Base-by-base conservation (phyloP, 2,797 vertebrate genomes). In the Sphenodon punctatus region DNA sequence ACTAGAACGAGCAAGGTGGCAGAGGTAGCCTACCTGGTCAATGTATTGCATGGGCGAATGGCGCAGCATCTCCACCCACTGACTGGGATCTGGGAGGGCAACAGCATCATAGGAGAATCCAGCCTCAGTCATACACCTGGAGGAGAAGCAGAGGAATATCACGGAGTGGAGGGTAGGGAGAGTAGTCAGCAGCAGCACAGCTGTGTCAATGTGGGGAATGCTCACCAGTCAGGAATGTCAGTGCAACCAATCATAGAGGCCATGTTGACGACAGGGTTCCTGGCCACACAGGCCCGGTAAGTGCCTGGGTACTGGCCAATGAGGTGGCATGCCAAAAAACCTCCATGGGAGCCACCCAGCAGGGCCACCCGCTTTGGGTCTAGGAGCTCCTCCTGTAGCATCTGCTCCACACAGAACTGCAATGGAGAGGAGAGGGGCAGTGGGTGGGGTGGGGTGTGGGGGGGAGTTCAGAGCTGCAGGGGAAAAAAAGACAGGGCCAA, bases 191-290 rank as follows among this genome's bases (percentile, higher is more conserved):
- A 13, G 23, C n/a, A 9, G 6, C 11, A 0, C 1, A 3, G 23
- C 19, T 27, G 30, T 43, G n/a, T 49, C 12, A 30, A 13, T n/a
- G 20, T 14, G 25, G 34, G 32, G n/a, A 2, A 46, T 16, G 90
- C 95, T 91, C 93, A 99, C 98, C 99, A 99, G 95, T 99, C 99
- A 1, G 98, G 98, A 71, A 99, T 98, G 92, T 99, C 99, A 0
- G 98, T 99, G 93, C 95, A 92, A 82, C 96, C 91, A 38, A 97
- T 87, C 98, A 99, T 98, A 42, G 98, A 97, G 46, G 97, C 97
- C 1, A 99, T 90, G 93, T 99, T 99, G 92, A 93, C 96, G 86
- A 99, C 99, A 0, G 98, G 98, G 92, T 99, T 99, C 68, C 97
- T 96, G 27, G 94, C 94, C 74, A 98, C 96, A 0, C 98, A 98